Conservation (phyloP, 2,797 vertebrate species). For the Luscinia luscinia region DNA sequence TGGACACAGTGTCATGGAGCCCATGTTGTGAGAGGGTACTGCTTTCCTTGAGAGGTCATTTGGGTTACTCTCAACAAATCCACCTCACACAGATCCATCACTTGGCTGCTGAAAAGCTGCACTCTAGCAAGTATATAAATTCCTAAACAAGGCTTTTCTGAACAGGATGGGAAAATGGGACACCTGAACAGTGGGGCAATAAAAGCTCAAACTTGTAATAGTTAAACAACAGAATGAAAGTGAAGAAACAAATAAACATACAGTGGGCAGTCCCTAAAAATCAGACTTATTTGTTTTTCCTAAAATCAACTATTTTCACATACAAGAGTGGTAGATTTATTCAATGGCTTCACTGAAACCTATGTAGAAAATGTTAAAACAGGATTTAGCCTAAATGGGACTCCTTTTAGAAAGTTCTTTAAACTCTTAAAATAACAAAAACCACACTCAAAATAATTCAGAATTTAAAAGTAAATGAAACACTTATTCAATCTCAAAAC, state of each 20-base stretch:
- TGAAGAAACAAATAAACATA: background rate
- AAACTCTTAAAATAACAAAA: background rate
- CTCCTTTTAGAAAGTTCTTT: background rate
- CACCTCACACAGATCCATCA: background rate
- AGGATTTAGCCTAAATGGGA: background rate
- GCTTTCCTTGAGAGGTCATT: background rate
- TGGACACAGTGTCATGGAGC: background rate
- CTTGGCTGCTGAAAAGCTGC: background rate
- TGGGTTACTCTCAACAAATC: background rate
- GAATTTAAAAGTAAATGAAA: background rate
- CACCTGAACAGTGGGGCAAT: background rate
- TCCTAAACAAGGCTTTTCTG: background rate
- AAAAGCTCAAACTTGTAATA: background rate
- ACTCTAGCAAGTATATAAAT: background rate
- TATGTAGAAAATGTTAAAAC: background rate
- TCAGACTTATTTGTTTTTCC: background rate
- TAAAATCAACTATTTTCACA: background rate
- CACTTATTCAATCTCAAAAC: background rate
- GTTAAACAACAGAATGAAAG: background rate
- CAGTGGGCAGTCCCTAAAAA: background rate
- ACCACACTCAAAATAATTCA: accelerated
- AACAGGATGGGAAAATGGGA: background rate
- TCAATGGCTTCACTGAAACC: background rate
- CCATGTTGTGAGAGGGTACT: background rate
- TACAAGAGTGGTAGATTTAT: background rate